A percentile compares a stretch with the other conserved stretches of the same genome.
phyloP scores from a whole-genome alignment of 2,113 vertebrate genomes.

The Hucho hucho region DNA sequence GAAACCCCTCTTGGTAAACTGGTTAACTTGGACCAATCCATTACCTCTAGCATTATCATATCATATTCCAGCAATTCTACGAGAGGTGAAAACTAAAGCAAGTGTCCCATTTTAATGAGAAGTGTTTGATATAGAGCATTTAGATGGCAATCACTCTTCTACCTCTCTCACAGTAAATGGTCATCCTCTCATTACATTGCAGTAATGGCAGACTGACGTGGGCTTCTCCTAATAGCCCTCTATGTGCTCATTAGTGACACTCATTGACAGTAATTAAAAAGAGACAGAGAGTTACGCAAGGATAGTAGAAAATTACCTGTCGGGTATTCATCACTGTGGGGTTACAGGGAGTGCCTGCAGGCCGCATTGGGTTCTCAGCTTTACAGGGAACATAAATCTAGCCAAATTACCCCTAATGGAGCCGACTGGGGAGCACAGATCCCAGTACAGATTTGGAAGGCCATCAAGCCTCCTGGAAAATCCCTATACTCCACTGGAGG shows the following conservation, averaged over 20 bases:
- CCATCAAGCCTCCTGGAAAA: not conserved
- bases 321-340: not conserved
- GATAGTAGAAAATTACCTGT: constrained; percentile 26
- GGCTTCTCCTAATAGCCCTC: constrained; percentile 8
- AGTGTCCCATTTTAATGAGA: not conserved
- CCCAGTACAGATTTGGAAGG: too few relatives aligned
- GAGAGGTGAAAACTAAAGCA: not conserved
- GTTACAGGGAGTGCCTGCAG: constrained; percentile 23
- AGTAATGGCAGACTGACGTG: constrained; percentile 14
- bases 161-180: constrained; percentile 9
- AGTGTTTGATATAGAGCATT: not conserved
- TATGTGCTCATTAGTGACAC: constrained; percentile 15
- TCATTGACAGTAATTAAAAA: constrained; percentile 29
- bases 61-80: not conserved
- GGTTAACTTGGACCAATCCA: not conserved
- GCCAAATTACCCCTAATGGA: constrained; percentile 16
- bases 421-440: not conserved
- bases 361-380: too few relatives aligned
- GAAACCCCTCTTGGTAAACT: not conserved
- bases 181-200: constrained; percentile 3
- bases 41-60: not conserved
- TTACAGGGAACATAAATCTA: not conserved
- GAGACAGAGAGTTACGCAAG: constrained; percentile 29
- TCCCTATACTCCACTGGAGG: too few relatives aligned
- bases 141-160: not conserved